Percentiles rank a stretch among this genome's conserved stretches.
These are phyloP conservation scores for Eulimnadia texana DNA, from an alignment of 1,140 invertebrate species.

Conservation along the genomic window DNA sequence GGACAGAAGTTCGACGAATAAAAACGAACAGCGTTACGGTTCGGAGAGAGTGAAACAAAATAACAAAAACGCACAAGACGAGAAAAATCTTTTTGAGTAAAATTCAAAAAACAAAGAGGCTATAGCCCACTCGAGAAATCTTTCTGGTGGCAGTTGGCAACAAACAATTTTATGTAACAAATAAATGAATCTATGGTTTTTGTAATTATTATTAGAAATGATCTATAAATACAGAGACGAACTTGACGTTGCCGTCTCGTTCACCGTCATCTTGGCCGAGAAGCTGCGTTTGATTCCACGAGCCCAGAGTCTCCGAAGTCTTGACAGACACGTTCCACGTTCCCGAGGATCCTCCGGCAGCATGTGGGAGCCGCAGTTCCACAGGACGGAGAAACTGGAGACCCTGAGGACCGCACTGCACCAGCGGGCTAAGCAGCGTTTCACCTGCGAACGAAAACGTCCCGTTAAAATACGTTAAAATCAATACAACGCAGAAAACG, in stretches of 20 bases:
- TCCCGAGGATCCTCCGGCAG: conserved; percentile 22
- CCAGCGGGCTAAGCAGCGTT: conserved; percentile 75
- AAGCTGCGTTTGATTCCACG: conserved; percentile 1
- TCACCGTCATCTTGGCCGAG: not conserved
- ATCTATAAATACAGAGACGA: conserved; percentile 8
- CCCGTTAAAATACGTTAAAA: too few relatives aligned
- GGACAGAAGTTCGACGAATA: not conserved
- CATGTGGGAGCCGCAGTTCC: conserved; percentile 50
- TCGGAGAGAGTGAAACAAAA: not conserved
- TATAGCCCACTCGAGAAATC: too few relatives aligned
- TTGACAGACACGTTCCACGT: conserved; percentile 9
- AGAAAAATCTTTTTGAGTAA: too few relatives aligned
- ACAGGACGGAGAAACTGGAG: conserved; percentile 73
- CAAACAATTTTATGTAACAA: too few relatives aligned
- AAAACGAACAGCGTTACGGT: not conserved
- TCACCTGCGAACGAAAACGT: too few relatives aligned
- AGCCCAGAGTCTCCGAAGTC: not conserved
- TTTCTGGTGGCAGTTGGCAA: not conserved
- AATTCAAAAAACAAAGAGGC: too few relatives aligned
- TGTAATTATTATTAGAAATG: too few relatives aligned
- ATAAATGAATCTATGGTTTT: too few relatives aligned
- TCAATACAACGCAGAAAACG: too few relatives aligned
- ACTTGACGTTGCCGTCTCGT: not conserved
- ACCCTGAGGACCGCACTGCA: conserved; percentile 89
- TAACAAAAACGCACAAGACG: too few relatives aligned